Percentiles rank a stretch among this genome's conserved stretches.
These are phyloP conservation scores for Cerastis leucographa DNA, from an alignment of 2,888 invertebrate species.

Conservation along the genomic window DNA sequence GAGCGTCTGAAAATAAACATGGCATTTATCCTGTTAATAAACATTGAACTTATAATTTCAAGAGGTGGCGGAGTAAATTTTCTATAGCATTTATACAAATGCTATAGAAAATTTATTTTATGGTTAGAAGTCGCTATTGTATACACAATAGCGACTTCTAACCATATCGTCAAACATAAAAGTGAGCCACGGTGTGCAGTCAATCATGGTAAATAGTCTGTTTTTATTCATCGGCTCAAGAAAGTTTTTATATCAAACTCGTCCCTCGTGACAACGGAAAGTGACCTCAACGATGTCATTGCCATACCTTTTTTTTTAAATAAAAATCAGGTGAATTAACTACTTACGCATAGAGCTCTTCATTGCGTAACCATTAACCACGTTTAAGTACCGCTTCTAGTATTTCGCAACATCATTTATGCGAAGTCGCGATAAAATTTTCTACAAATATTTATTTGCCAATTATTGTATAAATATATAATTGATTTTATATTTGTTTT, in stretches of 20 bases:
- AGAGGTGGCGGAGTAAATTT: background rate
- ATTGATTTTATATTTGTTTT: background rate
- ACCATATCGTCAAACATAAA: background rate
- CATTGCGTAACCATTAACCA: constrained; percentile 76
- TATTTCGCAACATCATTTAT: constrained; percentile 43
- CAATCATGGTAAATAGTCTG: constrained; percentile 21
- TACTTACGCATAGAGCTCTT: constrained; percentile 71
- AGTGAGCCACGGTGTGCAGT: constrained; percentile 8
- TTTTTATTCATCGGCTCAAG: constrained; percentile 27
- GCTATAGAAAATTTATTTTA: too few species aligned
- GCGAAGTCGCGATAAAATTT: constrained; percentile 22
- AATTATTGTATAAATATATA: background rate
- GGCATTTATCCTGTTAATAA: background rate
- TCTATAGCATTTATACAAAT: background rate
- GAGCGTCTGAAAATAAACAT: background rate
- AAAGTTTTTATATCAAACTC: constrained; percentile 51
- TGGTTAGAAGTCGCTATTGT: too few species aligned
- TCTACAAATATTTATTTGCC: constrained; percentile 17
- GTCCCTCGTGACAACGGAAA: constrained; percentile 68
- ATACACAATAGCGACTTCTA: background rate
- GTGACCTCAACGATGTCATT: constrained; percentile 75
- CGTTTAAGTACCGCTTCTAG: constrained; percentile 67
- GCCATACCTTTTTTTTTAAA: constrained; percentile 69
- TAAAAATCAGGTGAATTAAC: constrained; percentile 62
- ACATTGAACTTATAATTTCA: background rate